Evolutionary conservation across 1,140 invertebrate species (phyloP), one percentile per base, ranked within the genome.

Genomic region (Trichonephila inaurata): DNA sequence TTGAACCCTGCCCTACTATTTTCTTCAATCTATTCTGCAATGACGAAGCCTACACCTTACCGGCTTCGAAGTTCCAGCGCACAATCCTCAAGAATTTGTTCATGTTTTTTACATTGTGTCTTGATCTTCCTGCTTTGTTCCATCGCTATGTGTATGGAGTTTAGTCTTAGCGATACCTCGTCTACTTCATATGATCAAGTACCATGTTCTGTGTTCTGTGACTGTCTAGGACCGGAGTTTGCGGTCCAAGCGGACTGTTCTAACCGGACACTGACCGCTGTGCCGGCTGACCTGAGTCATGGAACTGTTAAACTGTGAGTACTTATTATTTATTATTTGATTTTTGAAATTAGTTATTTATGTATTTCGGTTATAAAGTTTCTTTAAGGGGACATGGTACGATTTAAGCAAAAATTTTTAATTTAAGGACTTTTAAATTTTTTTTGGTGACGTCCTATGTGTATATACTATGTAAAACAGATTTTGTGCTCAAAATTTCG

Each of bases 171-270:
- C 1, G 82, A 72, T 6, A 16, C n/a, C 0, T 93, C 92, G 3
- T 51, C 92, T 24, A 21, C 86, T 0, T 6, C 33, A 0, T 83
- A 81, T 3, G 91, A 87, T 19, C 21, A 69, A 21, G 60, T 62
- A 12, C 60, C 83, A 10, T 94, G 93, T 85, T 94, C 93, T 12
- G 8, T 66, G 24, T 58, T 69, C 24, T 94, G 93, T 90, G 93
- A 94, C 8, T 94, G 93, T 33, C n/a, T 94, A 5, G 93, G 93
- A 28, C 93, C 93, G 16, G 93, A 94, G 28, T 90, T 83, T 61
- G 93, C 93, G 1, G 40, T 94, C n/a, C 93, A 94, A 40, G 93
- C 88, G 18, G 93, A 94, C 72, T 94, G 93, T 86, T 94, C 93
- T 16, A 94, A 94, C 21, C 21, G 93, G 21, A 33, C 87, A 10